Evolutionary conservation across 2,797 vertebrate species (phyloP).

Genomic region (Chelon labrosus): DNA sequence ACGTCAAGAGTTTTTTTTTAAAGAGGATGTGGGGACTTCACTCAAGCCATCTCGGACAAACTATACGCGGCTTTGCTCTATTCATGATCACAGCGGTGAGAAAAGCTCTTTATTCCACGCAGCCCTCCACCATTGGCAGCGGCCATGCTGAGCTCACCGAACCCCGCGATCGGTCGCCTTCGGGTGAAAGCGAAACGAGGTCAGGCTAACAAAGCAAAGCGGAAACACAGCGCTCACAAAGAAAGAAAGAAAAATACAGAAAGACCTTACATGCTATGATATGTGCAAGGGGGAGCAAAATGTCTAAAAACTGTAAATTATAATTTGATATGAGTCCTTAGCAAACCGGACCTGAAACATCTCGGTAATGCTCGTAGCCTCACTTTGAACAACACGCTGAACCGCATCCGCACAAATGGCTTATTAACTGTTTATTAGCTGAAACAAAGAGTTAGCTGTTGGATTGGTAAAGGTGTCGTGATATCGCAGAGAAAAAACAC

Average conservation of each 20-base stretch:
- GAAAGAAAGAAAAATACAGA: constrained; percentile 24
- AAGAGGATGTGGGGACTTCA: constrained; percentile 48
- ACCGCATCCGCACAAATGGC: constrained; percentile 56
- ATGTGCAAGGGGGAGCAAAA: constrained; percentile 14
- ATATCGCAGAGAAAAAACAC: constrained; percentile 34
- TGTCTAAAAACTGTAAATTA: not conserved
- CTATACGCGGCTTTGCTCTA: constrained; percentile 18
- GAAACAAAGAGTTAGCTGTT: constrained; percentile 8
- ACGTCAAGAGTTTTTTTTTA: constrained; percentile 45
- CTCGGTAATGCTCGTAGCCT: constrained; percentile 21
- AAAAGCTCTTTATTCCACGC: constrained; percentile 47
- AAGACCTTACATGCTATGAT: not conserved
- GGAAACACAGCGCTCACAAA: constrained; percentile 44
- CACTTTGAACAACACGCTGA: constrained; percentile 33
- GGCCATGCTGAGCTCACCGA: constrained; percentile 52
- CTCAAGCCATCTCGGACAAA: constrained; percentile 37
- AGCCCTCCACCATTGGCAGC: constrained; percentile 41
- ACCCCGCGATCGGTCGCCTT: constrained; percentile 67
- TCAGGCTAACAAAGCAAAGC: constrained; percentile 76
- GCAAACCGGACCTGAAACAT: constrained; percentile 47
- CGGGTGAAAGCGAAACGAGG: constrained; percentile 70
- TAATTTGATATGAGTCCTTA: constrained; percentile 16
- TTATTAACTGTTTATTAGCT: constrained; percentile 43
- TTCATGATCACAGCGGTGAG: constrained; percentile 49
- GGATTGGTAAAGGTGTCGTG: not conserved